Evolutionary conservation across 2,797 vertebrate genomes (phyloP), one percentile per base, ranked within the genome.

Genomic region (Chaunax sp.): DNA sequence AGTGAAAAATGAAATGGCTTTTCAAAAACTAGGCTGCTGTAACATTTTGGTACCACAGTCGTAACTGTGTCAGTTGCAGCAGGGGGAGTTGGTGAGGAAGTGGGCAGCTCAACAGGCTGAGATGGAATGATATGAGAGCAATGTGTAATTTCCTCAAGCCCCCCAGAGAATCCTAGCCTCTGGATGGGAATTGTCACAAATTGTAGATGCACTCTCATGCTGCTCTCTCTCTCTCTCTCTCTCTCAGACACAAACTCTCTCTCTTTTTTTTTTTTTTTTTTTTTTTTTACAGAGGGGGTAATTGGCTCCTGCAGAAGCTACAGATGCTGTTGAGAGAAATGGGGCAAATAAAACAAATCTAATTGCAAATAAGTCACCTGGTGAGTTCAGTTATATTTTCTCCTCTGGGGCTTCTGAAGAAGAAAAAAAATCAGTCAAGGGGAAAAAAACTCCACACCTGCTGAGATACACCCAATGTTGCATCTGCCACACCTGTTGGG

Each of bases 331-430:
- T 54, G 77, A 53, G 72, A 81, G 80, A 87, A 87, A 88, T 83
- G 65, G 75, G 50, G 80, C 73, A 90, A 91, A 91, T 87, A 87
- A 89, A 91, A 86, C 71, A 85, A 82, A 90, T 91, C 76, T 84
- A 91, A 92, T 91, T 89, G 90, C 90, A 89, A 91, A 91, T 89
- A 89, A 86, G 84, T 87, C 78, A 84, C 83, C 82, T 78, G 75
- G 80, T 85, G 86, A 84, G 83, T 84, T 87, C 73, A 82, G 76
- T 83, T 60, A 58, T 78, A 77, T 66, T 80, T 81, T 72, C 61
- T 80, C 64, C 83, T 88, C 54, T 53, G 76, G 83, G 82, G 67
- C 69, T 28, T 73, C 57, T 23, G 54, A 73, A 54, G 38, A 45
- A 72, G 18, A 6, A 20, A 33, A 69, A 69, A 61, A 74, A 65